Conservation (phyloP, 2,113 vertebrate species). For the Scalopus aquaticus region DNA sequence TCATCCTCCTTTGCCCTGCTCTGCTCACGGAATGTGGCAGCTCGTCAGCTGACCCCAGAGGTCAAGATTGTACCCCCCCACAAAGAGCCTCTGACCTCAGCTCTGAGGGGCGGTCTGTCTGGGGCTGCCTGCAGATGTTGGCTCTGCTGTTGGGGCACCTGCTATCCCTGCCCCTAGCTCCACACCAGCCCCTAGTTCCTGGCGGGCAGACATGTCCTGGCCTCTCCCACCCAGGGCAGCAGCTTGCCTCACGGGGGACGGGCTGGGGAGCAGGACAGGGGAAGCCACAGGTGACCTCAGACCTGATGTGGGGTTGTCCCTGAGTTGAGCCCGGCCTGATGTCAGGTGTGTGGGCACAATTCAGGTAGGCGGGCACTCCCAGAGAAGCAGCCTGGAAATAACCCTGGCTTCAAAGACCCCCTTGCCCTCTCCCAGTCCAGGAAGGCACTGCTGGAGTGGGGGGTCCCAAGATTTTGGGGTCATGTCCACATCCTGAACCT, state of each 20-base stretch:
- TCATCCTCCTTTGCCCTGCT: not conserved
- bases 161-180: too few relatives aligned
- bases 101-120: not conserved
- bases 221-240: not conserved
- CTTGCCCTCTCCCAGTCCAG: not conserved
- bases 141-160: not conserved
- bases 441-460: not conserved
- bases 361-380: not conserved
- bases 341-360: not conserved
- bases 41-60: not conserved
- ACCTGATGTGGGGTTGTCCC: not conserved
- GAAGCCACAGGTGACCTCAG: not conserved
- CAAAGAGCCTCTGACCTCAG: not conserved
- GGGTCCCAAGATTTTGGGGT: not conserved
- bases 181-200: not conserved
- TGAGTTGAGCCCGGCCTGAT: not conserved
- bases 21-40: not conserved
- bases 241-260: not conserved
- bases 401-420: not conserved
- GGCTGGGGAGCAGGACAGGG: not conserved
- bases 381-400: not conserved
- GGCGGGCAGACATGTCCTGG: not conserved
- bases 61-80: not conserved
- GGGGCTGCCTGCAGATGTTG: not conserved
- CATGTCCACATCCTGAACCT: not conserved